phyloP scores from a whole-genome alignment of 37 sponge, comb jelly and placozoan genomes.

The Ianthella basta region DNA sequence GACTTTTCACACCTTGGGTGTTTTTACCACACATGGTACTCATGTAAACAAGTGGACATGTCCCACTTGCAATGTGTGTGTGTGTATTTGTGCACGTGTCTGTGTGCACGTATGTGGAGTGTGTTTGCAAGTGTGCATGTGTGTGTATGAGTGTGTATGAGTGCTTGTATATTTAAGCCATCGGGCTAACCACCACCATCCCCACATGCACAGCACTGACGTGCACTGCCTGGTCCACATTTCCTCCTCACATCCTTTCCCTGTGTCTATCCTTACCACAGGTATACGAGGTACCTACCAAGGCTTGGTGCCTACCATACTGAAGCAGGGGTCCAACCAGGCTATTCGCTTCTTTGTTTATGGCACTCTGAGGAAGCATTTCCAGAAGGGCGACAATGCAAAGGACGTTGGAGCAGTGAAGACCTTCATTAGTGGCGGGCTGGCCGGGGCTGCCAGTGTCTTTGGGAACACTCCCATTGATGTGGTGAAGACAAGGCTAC shows the following conservation, averaged over 20 bases:
- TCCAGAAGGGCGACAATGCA: conserved; percentile 87
- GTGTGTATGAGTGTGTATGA: no score
- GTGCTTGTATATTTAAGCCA: no score
- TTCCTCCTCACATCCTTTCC: not conserved
- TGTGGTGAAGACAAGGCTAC: conserved; percentile 98
- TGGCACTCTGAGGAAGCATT: conserved; percentile 69
- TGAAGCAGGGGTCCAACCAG: conserved; percentile 98
- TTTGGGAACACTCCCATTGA: conserved; percentile 98
- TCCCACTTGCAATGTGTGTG: not conserved
- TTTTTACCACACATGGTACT: no score
- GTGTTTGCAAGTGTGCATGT: no score
- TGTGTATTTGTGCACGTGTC: not conserved
- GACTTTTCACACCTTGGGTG: no score
- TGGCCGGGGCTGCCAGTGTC: conserved; percentile 97
- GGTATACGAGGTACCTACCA: conserved; percentile 92
- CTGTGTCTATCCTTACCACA: conserved; percentile 13
- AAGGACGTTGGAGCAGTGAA: conserved; percentile 78
- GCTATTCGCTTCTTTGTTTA: conserved; percentile 96
- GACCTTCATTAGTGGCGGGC: conserved; percentile 85
- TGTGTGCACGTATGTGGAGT: not conserved
- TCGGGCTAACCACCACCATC: no score
- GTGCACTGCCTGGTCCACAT: not conserved
- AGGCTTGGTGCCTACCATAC: conserved; percentile 88
- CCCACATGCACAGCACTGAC: not conserved
- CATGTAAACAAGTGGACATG: no score